A percentile compares a stretch with the other conserved stretches of the same genome.
These are phyloP conservation scores for Cryptomyrus ogoouensis DNA, from an alignment of 2,113 vertebrate species.

Conservation along the genomic window DNA sequence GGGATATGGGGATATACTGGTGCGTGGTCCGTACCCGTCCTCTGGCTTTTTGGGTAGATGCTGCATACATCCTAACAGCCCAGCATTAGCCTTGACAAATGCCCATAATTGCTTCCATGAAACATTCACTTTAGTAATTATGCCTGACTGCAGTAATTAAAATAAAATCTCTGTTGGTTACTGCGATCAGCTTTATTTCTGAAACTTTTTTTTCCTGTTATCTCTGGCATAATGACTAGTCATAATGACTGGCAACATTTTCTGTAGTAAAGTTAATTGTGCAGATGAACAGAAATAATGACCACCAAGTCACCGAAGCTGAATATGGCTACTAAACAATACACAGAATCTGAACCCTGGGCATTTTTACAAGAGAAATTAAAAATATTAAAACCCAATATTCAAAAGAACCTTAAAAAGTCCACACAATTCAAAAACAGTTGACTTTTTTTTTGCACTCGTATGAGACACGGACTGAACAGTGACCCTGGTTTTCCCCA, in stretches of 20 bases:
- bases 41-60: not conserved
- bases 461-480: not conserved
- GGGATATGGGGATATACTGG: not conserved
- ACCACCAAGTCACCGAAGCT: slow-evolving; percentile 45
- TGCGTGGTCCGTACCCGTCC: not conserved
- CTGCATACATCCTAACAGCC: not conserved
- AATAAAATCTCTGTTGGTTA: not conserved
- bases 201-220: not conserved
- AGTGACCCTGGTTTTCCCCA: not conserved
- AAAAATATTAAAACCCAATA: slow-evolving; percentile 28
- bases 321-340: slow-evolving; percentile 19
- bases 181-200: not conserved
- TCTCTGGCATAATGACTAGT: not conserved
- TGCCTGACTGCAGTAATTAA: not conserved
- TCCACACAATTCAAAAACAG: not conserved
- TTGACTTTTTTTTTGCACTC: not conserved
- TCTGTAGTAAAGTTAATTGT: slow-evolving; percentile 50
- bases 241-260: slow-evolving; percentile 3
- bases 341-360: slow-evolving; percentile 15
- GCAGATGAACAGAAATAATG: slow-evolving; percentile 41
- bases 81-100: not conserved
- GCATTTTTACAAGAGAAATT: slow-evolving; percentile 33
- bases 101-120: not conserved
- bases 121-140: not conserved
- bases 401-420: slow-evolving; percentile 26